phyloP scores from a whole-genome alignment of 2,797 vertebrate species.

The Ateles fusciceps region DNA sequence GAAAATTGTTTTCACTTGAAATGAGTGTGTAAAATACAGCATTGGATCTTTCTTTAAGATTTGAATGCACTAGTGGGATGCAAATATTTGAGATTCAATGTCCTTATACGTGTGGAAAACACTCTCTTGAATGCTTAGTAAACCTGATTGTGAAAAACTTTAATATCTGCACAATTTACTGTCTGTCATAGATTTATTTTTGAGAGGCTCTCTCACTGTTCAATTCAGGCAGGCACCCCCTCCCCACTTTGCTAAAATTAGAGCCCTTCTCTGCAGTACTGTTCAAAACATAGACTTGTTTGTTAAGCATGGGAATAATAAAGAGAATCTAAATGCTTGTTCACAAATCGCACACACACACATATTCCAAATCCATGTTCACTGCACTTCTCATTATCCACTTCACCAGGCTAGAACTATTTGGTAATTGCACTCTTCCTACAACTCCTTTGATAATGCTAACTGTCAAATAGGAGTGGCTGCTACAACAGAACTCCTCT shows the following conservation, averaged over 20 bases:
- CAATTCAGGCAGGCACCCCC: background rate
- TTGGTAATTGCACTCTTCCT: conserved; percentile 76
- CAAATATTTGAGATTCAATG: background rate
- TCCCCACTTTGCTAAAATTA: background rate
- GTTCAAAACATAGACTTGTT: background rate
- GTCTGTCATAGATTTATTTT: background rate
- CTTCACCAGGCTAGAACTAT: conserved; percentile 80
- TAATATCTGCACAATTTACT: background rate
- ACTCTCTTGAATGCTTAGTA: background rate
- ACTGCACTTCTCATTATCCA: conserved; percentile 80
- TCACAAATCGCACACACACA: background rate
- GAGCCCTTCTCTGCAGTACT: background rate
- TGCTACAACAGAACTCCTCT: conserved; percentile 30
- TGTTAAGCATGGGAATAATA: background rate
- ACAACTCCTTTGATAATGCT: conserved; percentile 52
- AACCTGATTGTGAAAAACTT: background rate
- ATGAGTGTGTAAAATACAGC: background rate
- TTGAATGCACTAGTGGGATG: background rate
- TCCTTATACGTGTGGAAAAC: background rate
- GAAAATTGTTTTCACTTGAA: background rate
- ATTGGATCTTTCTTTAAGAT: background rate
- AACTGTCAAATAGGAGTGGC: conserved; percentile 40
- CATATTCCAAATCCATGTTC: conserved; percentile 48
- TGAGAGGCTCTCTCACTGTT: background rate
- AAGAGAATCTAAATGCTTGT: background rate